These are phyloP conservation scores for Syngnathus scovelli DNA, from an alignment of 2,113 vertebrate species.

Conservation along the genomic window DNA sequence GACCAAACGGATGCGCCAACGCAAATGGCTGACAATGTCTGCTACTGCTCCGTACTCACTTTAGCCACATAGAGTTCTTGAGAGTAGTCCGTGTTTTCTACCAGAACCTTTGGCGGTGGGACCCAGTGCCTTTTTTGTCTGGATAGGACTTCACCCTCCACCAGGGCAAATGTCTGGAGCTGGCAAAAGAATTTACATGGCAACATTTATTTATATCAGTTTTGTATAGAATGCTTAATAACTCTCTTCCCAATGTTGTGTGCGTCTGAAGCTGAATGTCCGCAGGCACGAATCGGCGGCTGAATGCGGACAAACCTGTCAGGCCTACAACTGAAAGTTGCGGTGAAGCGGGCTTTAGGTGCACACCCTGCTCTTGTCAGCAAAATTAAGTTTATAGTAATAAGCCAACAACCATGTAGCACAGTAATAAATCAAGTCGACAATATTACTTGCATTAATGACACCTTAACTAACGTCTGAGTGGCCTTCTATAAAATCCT, in stretches of 20 bases:
- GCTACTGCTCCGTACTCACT: constrained; percentile 57
- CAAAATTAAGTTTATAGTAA: no score
- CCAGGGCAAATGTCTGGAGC: constrained; percentile 19
- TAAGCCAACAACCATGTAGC: neutral
- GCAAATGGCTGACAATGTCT: neutral
- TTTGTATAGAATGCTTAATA: neutral
- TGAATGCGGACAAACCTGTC: constrained; percentile 7
- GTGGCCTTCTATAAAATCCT: no score
- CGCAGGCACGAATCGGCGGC: neutral
- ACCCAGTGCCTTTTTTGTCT: constrained; percentile 82
- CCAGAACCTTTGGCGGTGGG: constrained; percentile 68
- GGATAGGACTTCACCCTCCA: constrained; percentile 3
- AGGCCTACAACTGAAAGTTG: neutral
- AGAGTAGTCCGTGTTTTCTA: constrained; percentile 77
- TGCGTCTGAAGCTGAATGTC: neutral
- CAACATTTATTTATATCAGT: neutral
- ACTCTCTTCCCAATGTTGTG: neutral
- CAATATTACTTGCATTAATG: no score
- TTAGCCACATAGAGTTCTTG: constrained; percentile 66
- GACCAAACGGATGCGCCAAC: neutral
- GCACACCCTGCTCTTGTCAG: neutral
- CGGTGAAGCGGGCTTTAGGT: neutral
- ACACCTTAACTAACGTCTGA: no score
- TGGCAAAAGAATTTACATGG: neutral
- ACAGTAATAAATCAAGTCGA: neutral